Base-by-base conservation (phyloP, 37 sponge, comb jelly and placozoan genomes). In the Amphimedon queenslandica region DNA sequence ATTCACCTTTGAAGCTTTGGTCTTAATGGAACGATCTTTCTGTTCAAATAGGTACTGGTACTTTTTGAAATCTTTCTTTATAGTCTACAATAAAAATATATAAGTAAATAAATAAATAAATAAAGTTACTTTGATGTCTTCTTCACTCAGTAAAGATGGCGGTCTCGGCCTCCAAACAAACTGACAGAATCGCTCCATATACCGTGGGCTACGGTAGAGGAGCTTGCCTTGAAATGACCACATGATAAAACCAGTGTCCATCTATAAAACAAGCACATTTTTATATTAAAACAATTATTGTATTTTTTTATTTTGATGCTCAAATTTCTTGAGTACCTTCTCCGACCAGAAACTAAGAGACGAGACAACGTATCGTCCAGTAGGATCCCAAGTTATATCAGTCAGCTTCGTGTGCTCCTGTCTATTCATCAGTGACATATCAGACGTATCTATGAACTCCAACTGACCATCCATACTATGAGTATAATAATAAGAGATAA, bases 371-470 rank as follows among this genome's bases (percentile, higher is more conserved):
- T 90, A 97, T 35, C 98, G 75, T 40, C 99, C 99, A 11, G 99
- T 93, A 4, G 96, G 99, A 72, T 99, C 99, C 99, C 99, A 99
- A 61, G 84, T 89, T 39, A 99, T 58, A 71, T 99, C 94, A 5
- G 99, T 90, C 3, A 77, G 74, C 27, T 66, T 43, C 16, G 56
- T 65, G 72, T 98, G 99, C 38, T 93, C 89, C 24, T 67, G 67
- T n/a, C 58, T 72, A 55, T 83, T 83, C 80, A 92, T 89, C 40
- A 92, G 37, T 23, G 85, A 66, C 64, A 83, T 70, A 56, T 86
- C 87, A 23, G 76, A 78, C 0, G 90, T 86, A 75, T 96, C 93
- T 30, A 76, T 86, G 75, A 97, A 97, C 67, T 93, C 94, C 74
- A 97, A 71, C 75, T 84, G 80, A 3, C 94, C 94, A 37, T 93